A percentile compares a stretch with the other conserved stretches of the same genome.
These are phyloP conservation scores for Hermodice carunculata DNA, from an alignment of 2,888 invertebrate genomes.

Conservation along the genomic window DNA sequence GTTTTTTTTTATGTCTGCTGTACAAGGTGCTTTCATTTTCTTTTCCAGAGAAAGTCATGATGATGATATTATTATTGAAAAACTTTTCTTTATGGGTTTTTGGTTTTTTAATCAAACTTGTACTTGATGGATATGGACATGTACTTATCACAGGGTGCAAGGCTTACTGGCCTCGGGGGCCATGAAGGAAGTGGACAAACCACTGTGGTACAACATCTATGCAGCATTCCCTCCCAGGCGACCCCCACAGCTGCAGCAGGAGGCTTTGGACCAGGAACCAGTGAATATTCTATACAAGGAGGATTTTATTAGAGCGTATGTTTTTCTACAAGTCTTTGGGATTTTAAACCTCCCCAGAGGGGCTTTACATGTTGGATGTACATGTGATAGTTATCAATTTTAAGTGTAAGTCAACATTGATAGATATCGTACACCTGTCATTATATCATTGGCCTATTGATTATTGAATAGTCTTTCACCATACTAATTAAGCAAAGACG, in stretches of 20 bases:
- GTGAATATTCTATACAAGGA: slow-evolving; percentile 60
- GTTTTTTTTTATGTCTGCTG: too few relatives aligned
- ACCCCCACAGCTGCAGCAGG: slow-evolving; percentile 81
- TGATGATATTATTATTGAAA: too few relatives aligned
- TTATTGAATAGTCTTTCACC: slow-evolving; percentile 70
- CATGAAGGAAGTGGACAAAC: slow-evolving; percentile 84
- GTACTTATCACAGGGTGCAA: slow-evolving; percentile 81
- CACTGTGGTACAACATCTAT: slow-evolving; percentile 94
- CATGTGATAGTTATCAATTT: too few relatives aligned
- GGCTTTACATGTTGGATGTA: too few relatives aligned
- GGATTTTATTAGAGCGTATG: slow-evolving; percentile 82
- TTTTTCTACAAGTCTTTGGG: neutral
- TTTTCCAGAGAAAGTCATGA: too few relatives aligned
- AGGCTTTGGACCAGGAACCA: slow-evolving; percentile 44
- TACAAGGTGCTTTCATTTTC: too few relatives aligned
- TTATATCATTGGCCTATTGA: neutral
- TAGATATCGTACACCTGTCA: neutral
- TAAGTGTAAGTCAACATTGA: neutral
- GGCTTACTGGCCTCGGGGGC: slow-evolving; percentile 86
- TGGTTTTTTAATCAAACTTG: too few relatives aligned
- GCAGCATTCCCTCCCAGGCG: slow-evolving; percentile 89
- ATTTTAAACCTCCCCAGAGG: neutral
- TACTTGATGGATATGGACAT: too few relatives aligned
- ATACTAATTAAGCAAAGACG: too few relatives aligned
- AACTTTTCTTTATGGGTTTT: too few relatives aligned